Base-by-base conservation (phyloP, 1,140 invertebrate species). In the Drosophila kanapiae region DNA sequence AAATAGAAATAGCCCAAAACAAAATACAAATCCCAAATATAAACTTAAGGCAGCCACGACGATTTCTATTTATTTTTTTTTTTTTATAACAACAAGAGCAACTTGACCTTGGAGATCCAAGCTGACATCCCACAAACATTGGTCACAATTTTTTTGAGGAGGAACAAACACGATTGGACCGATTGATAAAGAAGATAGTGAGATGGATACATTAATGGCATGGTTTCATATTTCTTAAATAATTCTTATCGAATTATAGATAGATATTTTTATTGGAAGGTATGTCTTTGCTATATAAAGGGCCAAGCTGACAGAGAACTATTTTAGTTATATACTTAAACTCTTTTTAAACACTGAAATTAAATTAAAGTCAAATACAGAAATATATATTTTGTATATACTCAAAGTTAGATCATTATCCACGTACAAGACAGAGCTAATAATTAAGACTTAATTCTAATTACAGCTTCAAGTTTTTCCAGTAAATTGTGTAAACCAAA, bases 91-190 rank as follows among this genome's bases (percentile, higher is more conserved):
- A 70, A 18, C 43, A 74, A 57, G 48, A 75, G 29, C 53, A 71
- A 84, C 65, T 69, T 84, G 82, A 84, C 82, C 70, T 72, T 72
- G 70, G 31, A 40, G 31, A 8, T 49, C 37, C 45, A 33, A 69
- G 49, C 62, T 31, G 42, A 38, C 59, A 67, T 43, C 62, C 62
- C 67, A 54, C 47, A 70, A 10, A 68, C 48, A 53, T 53, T 67
- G 65, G 62, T 64, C 59, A 67, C 58, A 31, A 13, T 45, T 58
- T 48, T 31, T 31, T 37, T 29, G 27, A 6, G 14, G 29, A 23
- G 18, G 31, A 51, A 42, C 29, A 42, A 9, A 49, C 37, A 71
- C n/a, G 37, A 51, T 63, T 29, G 8, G 45, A 35, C n/a, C 18
- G 6, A 9, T 1, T 35, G 54, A 62, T 62, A 43, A 9, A 6